Conservation (phyloP, 2,888 invertebrate species). For the Tetramorium bicarinatum region DNA sequence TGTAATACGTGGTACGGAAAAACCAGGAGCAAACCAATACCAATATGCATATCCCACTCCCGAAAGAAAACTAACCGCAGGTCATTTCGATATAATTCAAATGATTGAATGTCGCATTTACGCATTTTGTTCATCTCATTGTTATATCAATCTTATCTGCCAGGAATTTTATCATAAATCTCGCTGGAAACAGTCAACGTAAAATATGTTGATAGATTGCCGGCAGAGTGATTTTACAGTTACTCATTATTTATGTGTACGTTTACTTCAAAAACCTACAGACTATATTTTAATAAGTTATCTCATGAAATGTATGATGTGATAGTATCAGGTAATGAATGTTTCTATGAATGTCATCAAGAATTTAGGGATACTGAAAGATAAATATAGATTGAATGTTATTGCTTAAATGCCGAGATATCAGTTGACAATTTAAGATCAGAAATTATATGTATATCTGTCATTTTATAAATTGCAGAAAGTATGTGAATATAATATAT, state of each 20-base stretch:
- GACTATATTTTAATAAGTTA: slow-evolving; percentile 10
- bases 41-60: neutral
- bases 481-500: neutral
- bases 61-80: neutral
- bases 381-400: neutral
- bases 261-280: neutral
- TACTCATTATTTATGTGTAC: neutral
- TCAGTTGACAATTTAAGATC: neutral
- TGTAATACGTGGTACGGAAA: neutral
- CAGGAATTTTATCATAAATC: slow-evolving; percentile 35
- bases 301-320: neutral
- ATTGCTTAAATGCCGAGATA: neutral
- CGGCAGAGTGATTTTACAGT: neutral
- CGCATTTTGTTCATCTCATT: slow-evolving; percentile 18
- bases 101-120: neutral
- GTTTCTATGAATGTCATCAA: neutral
- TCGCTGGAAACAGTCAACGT: neutral
- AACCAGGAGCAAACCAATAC: neutral
- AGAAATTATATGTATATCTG: neutral
- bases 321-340: neutral
- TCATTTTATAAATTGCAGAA: slow-evolving; percentile 2
- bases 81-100: slow-evolving; percentile 16
- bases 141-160: slow-evolving; percentile 19
- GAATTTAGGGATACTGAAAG: neutral
- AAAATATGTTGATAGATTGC: slow-evolving; percentile 4